These are phyloP conservation scores for Spodoptera exigua DNA, from an alignment of 2,888 invertebrate species.

Conservation along the genomic window DNA sequence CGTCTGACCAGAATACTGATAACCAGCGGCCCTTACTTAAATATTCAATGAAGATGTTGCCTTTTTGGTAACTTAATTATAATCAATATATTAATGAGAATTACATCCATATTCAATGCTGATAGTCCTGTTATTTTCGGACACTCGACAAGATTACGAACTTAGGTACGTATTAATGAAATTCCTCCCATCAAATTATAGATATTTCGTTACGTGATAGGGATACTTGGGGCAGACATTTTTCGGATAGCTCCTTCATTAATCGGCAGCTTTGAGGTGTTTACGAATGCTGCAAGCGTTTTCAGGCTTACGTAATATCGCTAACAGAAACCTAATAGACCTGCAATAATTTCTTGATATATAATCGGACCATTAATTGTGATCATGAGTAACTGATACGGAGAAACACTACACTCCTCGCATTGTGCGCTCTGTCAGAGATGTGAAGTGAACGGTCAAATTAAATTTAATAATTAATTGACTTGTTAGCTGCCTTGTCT, in stretches of 20 bases:
- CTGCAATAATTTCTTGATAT: neutral
- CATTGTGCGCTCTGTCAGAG: slow-evolving; percentile 8
- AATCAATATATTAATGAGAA: slow-evolving; percentile 68
- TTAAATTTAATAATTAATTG: slow-evolving; percentile 58
- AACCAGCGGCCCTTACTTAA: slow-evolving; percentile 65
- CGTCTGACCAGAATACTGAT: slow-evolving; percentile 82
- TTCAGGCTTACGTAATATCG: slow-evolving; percentile 24
- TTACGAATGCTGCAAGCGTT: slow-evolving; percentile 47
- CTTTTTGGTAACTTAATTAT: slow-evolving; percentile 72
- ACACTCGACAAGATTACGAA: slow-evolving; percentile 53
- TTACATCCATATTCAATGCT: slow-evolving; percentile 56
- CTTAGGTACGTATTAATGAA: slow-evolving; percentile 60
- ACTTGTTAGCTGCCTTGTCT: slow-evolving; percentile 9
- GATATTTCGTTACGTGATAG: slow-evolving; percentile 63
- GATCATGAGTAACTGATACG: slow-evolving; percentile 5
- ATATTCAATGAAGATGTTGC: slow-evolving; percentile 78
- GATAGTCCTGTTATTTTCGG: slow-evolving; percentile 52
- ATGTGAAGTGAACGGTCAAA: slow-evolving; percentile 44
- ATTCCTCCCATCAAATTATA: slow-evolving; percentile 62
- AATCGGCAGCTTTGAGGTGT: slow-evolving; percentile 53
- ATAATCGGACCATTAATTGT: neutral
- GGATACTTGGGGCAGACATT: slow-evolving; percentile 60
- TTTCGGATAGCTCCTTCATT: slow-evolving; percentile 56
- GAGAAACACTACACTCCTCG: slow-evolving; percentile 3
- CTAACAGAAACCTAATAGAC: slow-evolving; percentile 16